These are phyloP conservation scores for Euphysa ruthae DNA, from an alignment of 30 jellyfish, hydroid and myxozoan genomes.

Conservation along the genomic window DNA sequence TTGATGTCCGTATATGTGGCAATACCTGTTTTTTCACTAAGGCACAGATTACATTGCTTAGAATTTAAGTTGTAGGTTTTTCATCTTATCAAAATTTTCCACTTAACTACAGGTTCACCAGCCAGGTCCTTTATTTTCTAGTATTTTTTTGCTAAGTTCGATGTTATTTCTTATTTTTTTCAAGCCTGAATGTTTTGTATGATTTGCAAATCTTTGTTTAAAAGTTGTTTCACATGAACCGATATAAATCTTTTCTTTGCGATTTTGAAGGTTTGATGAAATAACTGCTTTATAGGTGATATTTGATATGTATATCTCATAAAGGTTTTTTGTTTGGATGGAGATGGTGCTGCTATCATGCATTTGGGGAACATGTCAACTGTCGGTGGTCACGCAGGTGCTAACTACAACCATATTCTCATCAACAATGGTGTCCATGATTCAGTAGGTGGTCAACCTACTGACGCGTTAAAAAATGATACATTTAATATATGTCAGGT, in stretches of 20 bases:
- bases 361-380: constrained; percentile 93
- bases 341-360: constrained; percentile 99
- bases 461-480: constrained; percentile 68
- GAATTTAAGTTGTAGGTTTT: not conserved
- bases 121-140: not conserved
- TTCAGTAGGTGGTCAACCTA: constrained; percentile 99
- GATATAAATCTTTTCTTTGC: too few relatives aligned
- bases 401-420: constrained; percentile 71
- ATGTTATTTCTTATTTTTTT: too few relatives aligned
- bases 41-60: too few relatives aligned
- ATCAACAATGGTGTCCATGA: constrained; percentile 96
- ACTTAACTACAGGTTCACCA: not conserved
- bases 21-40: too few relatives aligned
- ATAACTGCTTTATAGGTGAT: too few relatives aligned
- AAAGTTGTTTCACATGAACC: too few relatives aligned
- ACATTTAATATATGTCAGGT: constrained; percentile 73
- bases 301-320: too few relatives aligned
- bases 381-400: constrained; percentile 51
- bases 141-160: too few relatives aligned
- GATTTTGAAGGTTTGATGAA: too few relatives aligned
- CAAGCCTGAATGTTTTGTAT: too few relatives aligned
- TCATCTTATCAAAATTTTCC: not conserved
- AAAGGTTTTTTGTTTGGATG: constrained; percentile 95
- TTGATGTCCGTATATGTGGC: too few relatives aligned
- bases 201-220: too few relatives aligned